These are phyloP conservation scores for Camptogramma bilineatum DNA, from an alignment of 2,888 invertebrate genomes.

Conservation along the genomic window DNA sequence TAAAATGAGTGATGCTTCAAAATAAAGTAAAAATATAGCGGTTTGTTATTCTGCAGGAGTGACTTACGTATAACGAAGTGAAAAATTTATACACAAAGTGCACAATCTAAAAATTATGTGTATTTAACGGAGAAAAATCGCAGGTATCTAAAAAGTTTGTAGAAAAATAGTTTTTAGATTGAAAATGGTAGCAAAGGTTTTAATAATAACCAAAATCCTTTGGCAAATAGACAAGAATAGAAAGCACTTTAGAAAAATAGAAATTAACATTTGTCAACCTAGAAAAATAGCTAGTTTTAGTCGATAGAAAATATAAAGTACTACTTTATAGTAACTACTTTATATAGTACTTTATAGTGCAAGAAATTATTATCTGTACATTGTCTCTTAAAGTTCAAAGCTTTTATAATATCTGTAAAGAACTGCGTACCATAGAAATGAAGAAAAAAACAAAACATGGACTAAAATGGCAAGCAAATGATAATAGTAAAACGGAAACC, in stretches of 20 bases:
- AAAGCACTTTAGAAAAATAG: slow-evolving; percentile 29
- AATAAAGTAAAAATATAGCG: neutral
- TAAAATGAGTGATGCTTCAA: neutral
- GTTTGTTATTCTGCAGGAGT: neutral
- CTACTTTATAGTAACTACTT: too few relatives aligned
- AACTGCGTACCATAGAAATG: slow-evolving; percentile 11
- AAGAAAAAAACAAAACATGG: neutral
- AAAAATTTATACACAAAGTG: slow-evolving; percentile 10
- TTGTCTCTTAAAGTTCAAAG: slow-evolving; percentile 4
- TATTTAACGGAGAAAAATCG: slow-evolving; percentile 18
- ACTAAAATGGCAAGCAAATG: neutral
- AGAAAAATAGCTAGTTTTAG: slow-evolving; percentile 13
- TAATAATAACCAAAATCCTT: slow-evolving; percentile 5
- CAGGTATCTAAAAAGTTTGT: slow-evolving; percentile 24
- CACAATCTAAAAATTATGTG: slow-evolving; percentile 5
- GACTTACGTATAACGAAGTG: slow-evolving; percentile 10
- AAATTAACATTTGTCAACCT: slow-evolving; percentile 13
- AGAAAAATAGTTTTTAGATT: slow-evolving; percentile 24
- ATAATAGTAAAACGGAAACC: slow-evolving; percentile 12
- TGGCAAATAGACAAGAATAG: too few relatives aligned
- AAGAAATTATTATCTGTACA: slow-evolving; percentile 7
- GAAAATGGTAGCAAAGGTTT: slow-evolving; percentile 18
- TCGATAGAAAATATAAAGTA: slow-evolving; percentile 9
- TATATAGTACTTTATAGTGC: slow-evolving; percentile 7
- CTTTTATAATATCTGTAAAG: slow-evolving; percentile 10